These are phyloP conservation scores for Molothrus ater DNA, from an alignment of 2,797 vertebrate species.

Conservation along the genomic window DNA sequence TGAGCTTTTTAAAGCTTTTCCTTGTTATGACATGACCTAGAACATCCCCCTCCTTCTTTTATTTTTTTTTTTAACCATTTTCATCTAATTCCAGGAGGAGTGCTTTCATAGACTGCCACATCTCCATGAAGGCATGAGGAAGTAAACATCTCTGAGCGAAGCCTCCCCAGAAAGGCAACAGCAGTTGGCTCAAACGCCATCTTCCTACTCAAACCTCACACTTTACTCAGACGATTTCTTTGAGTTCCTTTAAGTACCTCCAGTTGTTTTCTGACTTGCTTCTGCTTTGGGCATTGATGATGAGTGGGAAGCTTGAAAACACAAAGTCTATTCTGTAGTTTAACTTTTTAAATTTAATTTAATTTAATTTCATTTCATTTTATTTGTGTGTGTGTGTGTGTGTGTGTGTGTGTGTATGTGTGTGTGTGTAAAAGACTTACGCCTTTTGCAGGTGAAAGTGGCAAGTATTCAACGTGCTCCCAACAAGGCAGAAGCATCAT, in stretches of 20 bases:
- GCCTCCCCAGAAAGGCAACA: slow-evolving; percentile 15
- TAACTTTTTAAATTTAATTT: neutral
- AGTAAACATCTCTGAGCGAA: slow-evolving; percentile 26
- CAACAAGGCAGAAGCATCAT: neutral
- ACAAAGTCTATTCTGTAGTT: neutral
- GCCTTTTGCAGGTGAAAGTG: neutral
- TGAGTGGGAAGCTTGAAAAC: neutral
- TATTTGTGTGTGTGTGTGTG: too few relatives aligned
- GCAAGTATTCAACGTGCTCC: neutral
- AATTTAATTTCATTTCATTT: neutral
- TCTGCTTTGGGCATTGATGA: neutral
- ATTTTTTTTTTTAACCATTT: neutral
- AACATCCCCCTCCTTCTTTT: neutral
- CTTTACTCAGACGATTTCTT: neutral
- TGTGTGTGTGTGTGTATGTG: neutral
- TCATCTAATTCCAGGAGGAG: slow-evolving; percentile 41
- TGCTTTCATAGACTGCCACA: slow-evolving; percentile 56
- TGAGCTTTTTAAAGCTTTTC: slow-evolving; percentile 27
- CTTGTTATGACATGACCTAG: slow-evolving; percentile 14
- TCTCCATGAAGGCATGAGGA: slow-evolving; percentile 43
- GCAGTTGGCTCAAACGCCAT: slow-evolving; percentile 19
- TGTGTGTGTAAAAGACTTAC: neutral
- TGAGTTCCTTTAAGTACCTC: neutral
- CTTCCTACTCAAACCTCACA: slow-evolving; percentile 38
- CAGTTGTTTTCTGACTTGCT: neutral